Evolutionary conservation across 1,140 invertebrate genomes (phyloP).

Genomic region (Steinernema khuongi): DNA sequence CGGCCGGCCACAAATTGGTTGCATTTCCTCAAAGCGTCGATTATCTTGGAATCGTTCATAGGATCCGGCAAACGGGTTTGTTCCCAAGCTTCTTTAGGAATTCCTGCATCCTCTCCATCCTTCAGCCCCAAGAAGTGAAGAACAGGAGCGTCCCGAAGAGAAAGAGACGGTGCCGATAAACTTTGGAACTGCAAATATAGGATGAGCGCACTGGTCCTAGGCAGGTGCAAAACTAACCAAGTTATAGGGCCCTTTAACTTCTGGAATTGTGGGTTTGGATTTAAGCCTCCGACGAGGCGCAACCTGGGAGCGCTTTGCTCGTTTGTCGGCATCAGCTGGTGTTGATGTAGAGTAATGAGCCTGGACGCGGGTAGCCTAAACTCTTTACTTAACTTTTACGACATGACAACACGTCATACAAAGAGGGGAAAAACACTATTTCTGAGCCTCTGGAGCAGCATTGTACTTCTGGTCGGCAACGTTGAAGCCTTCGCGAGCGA

Average conservation of each 20-base stretch:
- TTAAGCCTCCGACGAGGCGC: neutral
- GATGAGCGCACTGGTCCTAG: no score
- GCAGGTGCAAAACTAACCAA: no score
- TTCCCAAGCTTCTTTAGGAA: neutral
- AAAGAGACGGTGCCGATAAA: no score
- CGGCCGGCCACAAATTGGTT: neutral
- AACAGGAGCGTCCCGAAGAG: no score
- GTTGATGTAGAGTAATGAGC: neutral
- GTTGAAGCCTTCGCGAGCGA: constrained; percentile 8
- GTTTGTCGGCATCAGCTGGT: neutral
- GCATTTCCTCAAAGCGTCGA: neutral
- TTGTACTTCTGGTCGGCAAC: neutral
- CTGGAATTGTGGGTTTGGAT: neutral
- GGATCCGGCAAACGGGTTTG: neutral
- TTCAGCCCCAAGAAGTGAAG: neutral
- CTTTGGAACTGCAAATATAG: no score
- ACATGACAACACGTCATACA: no score
- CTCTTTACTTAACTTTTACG: neutral
- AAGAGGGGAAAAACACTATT: neutral
- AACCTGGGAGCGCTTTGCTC: neutral
- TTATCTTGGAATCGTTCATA: neutral
- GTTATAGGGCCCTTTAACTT: no score
- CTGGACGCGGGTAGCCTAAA: neutral
- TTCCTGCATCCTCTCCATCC: neutral
- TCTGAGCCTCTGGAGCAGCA: constrained; percentile 3